These are phyloP conservation scores for Trisateles emortualis DNA, from an alignment of 2,888 invertebrate species.

Conservation along the genomic window DNA sequence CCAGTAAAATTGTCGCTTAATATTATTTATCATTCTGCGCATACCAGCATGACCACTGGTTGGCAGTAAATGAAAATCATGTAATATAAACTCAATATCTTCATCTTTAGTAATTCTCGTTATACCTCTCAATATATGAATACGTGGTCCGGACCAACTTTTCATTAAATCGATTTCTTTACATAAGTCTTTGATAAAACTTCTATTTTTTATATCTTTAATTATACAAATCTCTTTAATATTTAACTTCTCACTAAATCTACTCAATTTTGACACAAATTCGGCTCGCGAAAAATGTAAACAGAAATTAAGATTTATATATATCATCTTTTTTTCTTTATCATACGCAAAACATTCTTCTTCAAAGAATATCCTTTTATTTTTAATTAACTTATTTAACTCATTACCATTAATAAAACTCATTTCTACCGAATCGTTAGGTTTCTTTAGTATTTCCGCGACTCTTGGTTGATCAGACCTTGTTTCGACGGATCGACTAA, in stretches of 20 bases:
- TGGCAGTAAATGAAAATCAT: conserved; percentile 39
- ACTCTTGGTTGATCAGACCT: conserved; percentile 11
- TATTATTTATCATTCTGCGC: conserved; percentile 33
- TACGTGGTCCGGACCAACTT: conserved; percentile 33
- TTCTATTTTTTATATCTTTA: conserved; percentile 21
- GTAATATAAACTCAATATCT: conserved; percentile 31
- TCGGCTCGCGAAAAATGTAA: conserved; percentile 3
- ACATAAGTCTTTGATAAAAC: conserved; percentile 25
- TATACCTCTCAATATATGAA: conserved; percentile 33
- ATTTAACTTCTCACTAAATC: not conserved
- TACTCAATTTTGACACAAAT: not conserved
- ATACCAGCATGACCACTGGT: conserved; percentile 40
- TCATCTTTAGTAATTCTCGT: conserved; percentile 27
- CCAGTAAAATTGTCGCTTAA: conserved; percentile 7
- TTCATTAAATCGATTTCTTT: conserved; percentile 21
- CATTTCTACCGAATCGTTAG: conserved; percentile 25
- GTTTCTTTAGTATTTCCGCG: conserved; percentile 30
- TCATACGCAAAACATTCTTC: not conserved
- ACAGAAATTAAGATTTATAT: not conserved
- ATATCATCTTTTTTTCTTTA: not conserved
- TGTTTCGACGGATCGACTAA: not conserved
- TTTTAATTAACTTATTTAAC: not conserved
- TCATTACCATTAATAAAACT: conserved; percentile 18
- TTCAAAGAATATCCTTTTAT: not conserved
- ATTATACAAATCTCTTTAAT: conserved; percentile 18